These are phyloP conservation scores for Mixornis gularis DNA, from an alignment of 2,113 vertebrate species.

Conservation along the genomic window DNA sequence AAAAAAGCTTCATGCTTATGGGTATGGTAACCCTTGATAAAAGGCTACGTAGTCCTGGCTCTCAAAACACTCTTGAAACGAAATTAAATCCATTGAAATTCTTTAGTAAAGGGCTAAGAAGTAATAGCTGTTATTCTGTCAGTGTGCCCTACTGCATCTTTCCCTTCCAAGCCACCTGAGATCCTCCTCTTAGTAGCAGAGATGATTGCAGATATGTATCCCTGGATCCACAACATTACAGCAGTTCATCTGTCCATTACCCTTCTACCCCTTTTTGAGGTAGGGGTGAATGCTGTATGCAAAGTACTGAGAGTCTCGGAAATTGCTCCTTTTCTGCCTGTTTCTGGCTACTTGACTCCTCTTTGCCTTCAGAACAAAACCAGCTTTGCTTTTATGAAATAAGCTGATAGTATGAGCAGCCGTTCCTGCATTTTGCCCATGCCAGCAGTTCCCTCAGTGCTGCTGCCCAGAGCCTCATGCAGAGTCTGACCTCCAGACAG, in stretches of 20 bases:
- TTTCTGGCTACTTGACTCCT: background rate
- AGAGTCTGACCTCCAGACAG: background rate
- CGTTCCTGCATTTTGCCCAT: background rate
- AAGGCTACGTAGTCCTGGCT: background rate
- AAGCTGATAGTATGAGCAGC: rapidly evolving
- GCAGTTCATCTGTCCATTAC: background rate
- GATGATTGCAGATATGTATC: background rate
- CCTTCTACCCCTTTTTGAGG: background rate
- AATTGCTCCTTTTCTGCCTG: background rate
- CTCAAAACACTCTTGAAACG: conserved; percentile 49
- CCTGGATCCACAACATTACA: background rate
- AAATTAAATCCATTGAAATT: conserved; percentile 48
- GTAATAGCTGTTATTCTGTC: conserved; percentile 15
- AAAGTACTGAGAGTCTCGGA: background rate
- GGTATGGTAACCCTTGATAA: conserved; percentile 6
- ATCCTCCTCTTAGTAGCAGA: background rate
- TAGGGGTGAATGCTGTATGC: background rate
- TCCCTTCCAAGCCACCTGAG: background rate
- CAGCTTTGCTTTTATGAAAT: background rate
- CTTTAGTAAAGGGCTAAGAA: background rate
- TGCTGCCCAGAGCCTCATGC: background rate
- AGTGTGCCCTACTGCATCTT: background rate
- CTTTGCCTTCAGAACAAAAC: background rate
- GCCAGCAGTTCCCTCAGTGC: background rate
- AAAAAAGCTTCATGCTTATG: conserved; percentile 6